Evolutionary conservation across 1,140 invertebrate genomes (phyloP).

Genomic region (Neoseiulus cucumeris): DNA sequence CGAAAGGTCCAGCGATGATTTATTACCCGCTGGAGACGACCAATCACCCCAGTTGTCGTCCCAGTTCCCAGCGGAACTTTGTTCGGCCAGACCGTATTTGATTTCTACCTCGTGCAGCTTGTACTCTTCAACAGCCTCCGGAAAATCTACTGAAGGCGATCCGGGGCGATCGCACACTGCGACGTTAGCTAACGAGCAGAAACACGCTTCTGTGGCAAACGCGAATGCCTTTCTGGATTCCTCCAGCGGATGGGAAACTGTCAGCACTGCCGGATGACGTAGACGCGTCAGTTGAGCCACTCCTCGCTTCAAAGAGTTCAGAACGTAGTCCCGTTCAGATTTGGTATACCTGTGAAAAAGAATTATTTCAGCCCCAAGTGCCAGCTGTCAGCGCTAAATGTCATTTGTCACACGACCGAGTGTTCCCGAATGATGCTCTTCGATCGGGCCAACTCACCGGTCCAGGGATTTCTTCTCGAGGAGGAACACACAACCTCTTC

Average conservation of each 20-base stretch:
- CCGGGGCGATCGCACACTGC: conserved; percentile 36
- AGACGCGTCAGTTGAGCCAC: conserved; percentile 75
- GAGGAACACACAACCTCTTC: conserved; percentile 62
- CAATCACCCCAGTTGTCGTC: not conserved
- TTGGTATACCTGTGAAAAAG: conserved; percentile 40
- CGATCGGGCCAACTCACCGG: not conserved
- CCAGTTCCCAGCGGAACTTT: not conserved
- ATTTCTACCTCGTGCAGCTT: conserved; percentile 75
- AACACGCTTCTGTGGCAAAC: conserved; percentile 91
- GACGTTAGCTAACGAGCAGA: conserved; percentile 72
- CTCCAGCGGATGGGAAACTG: conserved; percentile 89
- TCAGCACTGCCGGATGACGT: conserved; percentile 78
- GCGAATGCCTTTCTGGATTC: conserved; percentile 87
- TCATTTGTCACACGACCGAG: too few relatives aligned
- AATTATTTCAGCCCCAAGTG: too few relatives aligned
- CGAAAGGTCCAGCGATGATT: not conserved
- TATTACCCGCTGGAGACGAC: not conserved
- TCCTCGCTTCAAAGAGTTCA: conserved; percentile 62
- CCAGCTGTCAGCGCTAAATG: too few relatives aligned
- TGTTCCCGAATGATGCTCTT: too few relatives aligned
- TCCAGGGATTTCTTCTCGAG: conserved; percentile 83
- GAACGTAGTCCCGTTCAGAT: conserved; percentile 57
- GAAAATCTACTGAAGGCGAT: conserved; percentile 43
- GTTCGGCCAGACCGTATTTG: conserved; percentile 63
- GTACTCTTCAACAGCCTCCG: conserved; percentile 46